Evolutionary conservation across 2,888 invertebrate genomes (phyloP).

Genomic region (Epistrophella euchroma): DNA sequence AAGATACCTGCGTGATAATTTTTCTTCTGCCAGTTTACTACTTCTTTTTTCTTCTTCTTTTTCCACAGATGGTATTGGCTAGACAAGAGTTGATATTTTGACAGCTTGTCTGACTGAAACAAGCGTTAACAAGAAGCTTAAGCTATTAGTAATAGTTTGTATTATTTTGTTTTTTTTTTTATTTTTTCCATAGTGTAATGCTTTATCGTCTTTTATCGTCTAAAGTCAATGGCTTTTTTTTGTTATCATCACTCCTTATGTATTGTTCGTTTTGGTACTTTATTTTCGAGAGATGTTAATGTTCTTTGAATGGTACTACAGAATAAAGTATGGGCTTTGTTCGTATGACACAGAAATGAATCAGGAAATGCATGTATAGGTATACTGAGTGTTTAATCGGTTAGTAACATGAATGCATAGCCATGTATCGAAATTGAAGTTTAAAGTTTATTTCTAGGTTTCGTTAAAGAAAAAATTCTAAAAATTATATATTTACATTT

Average conservation of each 20-base stretch:
- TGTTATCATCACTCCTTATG: constrained; percentile 2
- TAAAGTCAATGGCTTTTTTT: background rate
- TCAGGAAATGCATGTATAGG: background rate
- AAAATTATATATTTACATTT: too few species aligned
- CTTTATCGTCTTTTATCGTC: background rate
- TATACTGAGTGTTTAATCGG: background rate
- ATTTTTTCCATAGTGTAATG: background rate
- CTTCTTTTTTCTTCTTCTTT: too few species aligned
- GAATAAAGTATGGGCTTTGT: constrained; percentile 11
- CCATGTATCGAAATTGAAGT: background rate
- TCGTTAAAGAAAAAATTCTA: too few species aligned
- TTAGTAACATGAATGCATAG: background rate
- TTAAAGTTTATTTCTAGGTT: too few species aligned
- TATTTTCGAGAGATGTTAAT: constrained; percentile 5
- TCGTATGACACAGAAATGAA: background rate
- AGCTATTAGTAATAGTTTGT: background rate
- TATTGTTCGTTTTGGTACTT: background rate
- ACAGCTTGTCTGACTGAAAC: constrained; percentile 8
- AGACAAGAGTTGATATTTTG: constrained; percentile 29
- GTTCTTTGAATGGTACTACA: constrained; percentile 12
- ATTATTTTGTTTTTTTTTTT: background rate
- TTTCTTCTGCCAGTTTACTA: constrained; percentile 12
- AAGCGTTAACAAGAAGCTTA: constrained; percentile 17
- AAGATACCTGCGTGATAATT: constrained; percentile 68
- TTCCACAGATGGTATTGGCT: constrained; percentile 23